Evolutionary conservation across 2,797 vertebrate genomes (phyloP).

Genomic region (Pangasius djambal): DNA sequence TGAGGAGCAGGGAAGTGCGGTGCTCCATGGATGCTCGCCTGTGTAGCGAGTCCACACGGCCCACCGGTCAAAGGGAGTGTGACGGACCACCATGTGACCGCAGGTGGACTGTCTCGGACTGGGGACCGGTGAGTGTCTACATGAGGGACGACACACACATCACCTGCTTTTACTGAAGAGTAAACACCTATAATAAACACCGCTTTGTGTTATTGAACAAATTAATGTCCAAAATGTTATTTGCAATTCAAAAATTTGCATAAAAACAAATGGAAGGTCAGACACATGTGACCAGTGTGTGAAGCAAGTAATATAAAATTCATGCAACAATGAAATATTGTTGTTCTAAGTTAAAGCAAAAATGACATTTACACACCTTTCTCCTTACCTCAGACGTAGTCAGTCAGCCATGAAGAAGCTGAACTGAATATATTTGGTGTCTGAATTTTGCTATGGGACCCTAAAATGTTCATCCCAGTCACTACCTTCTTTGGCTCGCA

Average conservation of each 20-base stretch:
- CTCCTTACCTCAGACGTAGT: neutral
- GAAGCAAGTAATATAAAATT: neutral
- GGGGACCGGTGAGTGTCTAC: constrained; percentile 83
- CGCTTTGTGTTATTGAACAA: neutral
- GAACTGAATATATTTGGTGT: neutral
- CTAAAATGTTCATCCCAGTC: neutral
- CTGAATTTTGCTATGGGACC: neutral
- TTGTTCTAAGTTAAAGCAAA: neutral
- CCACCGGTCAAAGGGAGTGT: constrained; percentile 75
- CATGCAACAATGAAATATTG: neutral
- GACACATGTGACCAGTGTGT: neutral
- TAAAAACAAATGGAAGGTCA: neutral
- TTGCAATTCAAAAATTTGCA: neutral
- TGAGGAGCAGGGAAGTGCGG: constrained; percentile 81
- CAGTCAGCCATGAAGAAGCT: neutral
- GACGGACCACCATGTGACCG: constrained; percentile 83
- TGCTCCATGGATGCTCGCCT: constrained; percentile 80
- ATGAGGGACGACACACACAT: neutral
- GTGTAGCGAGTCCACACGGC: constrained; percentile 78
- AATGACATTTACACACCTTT: neutral
- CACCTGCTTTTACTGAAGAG: neutral
- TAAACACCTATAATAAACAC: neutral
- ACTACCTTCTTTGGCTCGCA: neutral
- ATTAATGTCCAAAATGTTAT: neutral
- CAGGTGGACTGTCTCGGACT: constrained; percentile 84